phyloP scores from a whole-genome alignment of 2,797 vertebrate genomes.

The Neosalanx taihuensis region DNA sequence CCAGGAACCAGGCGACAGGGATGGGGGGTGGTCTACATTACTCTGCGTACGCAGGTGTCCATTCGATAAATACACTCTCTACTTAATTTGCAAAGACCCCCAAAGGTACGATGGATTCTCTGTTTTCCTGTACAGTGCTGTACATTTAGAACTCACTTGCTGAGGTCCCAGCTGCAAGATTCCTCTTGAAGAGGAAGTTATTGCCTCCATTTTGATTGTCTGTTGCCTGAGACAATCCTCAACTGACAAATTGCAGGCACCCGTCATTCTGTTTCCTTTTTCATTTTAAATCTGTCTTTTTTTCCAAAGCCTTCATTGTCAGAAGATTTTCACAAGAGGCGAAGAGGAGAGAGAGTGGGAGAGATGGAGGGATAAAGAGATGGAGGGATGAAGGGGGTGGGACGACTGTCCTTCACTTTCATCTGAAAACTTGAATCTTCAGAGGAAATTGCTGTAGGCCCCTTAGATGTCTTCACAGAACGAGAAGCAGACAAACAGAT shows the following conservation, averaged over 20 bases:
- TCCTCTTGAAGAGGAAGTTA: not conserved
- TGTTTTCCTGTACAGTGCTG: too few relatives aligned
- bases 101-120: too few relatives aligned
- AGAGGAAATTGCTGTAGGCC: conserved; percentile 57
- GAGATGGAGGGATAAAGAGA: not conserved
- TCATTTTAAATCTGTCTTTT: not conserved
- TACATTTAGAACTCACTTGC: too few relatives aligned
- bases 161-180: too few relatives aligned
- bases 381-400: conserved; percentile 12
- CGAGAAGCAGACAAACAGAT: not conserved
- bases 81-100: too few relatives aligned
- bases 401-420: conserved; percentile 49
- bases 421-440: conserved; percentile 50
- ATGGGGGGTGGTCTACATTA: not conserved
- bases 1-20: too few relatives aligned
- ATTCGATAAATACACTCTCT: too few relatives aligned
- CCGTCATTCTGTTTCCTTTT: not conserved
- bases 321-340: conserved; percentile 38
- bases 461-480: conserved; percentile 9
- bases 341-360: conserved; percentile 6
- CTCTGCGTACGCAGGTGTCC: not conserved
- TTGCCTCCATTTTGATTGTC: not conserved
- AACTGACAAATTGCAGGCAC: conserved; percentile 4
- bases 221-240: not conserved
- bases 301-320: conserved; percentile 47